phyloP scores from a whole-genome alignment of 2,113 vertebrate genomes.

The Malurus elegans region DNA sequence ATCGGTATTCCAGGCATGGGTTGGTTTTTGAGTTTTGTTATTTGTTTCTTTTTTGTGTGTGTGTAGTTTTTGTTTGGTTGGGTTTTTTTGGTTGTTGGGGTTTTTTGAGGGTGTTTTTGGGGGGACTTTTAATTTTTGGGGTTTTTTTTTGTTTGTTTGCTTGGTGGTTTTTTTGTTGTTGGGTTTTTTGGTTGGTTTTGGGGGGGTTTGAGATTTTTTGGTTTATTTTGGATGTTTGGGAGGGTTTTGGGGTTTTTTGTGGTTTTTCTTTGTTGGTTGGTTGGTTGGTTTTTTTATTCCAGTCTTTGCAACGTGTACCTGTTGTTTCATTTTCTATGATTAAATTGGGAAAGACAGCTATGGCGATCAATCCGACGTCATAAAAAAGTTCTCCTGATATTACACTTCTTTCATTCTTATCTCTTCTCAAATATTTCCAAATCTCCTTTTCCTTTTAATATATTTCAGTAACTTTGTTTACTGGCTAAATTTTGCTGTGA shows the following conservation, averaged over 20 bases:
- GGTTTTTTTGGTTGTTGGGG: too few species aligned
- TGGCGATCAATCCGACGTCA: not conserved
- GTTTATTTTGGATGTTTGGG: too few species aligned
- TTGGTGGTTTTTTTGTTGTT: not conserved
- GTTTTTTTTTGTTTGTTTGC: not conserved
- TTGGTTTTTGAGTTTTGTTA: too few species aligned
- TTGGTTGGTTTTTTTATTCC: not conserved
- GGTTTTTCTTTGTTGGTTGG: not conserved
- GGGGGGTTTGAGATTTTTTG: too few species aligned
- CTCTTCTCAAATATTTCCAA: not conserved
- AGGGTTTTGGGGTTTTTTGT: too few species aligned
- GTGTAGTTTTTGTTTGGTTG: too few species aligned
- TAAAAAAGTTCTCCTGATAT: not conserved
- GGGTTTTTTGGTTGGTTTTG: too few species aligned
- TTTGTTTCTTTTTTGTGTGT: too few species aligned
- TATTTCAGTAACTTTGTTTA: not conserved
- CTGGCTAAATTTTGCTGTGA: fast-evolving
- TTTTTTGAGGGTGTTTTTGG: too few species aligned
- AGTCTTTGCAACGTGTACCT: not conserved
- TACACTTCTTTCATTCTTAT: not conserved
- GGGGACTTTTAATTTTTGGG: too few species aligned
- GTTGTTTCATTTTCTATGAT: not conserved
- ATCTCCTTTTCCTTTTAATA: not conserved
- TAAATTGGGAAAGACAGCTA: not conserved
- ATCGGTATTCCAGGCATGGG: not conserved